A percentile compares a stretch with the other conserved stretches of the same genome.
Evolutionary conservation across 2,113 vertebrate species (phyloP).

Genomic region (Hoplias malabaricus): DNA sequence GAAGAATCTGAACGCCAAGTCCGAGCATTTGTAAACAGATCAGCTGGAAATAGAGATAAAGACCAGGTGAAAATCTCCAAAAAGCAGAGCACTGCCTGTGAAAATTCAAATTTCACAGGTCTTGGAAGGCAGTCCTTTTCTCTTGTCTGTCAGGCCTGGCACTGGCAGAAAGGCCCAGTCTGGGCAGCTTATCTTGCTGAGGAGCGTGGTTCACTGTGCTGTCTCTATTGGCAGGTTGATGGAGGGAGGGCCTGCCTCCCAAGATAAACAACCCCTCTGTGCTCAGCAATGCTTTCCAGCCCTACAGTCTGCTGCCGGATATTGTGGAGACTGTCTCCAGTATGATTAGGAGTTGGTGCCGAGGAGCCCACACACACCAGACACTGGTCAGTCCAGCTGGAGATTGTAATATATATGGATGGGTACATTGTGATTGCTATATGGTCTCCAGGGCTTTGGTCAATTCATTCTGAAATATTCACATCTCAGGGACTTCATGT

Average conservation of each 20-base stretch:
- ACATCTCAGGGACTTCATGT: neutral
- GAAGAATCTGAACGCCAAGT: neutral
- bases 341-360: conserved; percentile 52
- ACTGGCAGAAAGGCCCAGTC: conserved; percentile 51
- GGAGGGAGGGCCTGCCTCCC: conserved; percentile 61
- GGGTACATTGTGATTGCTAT: conserved; percentile 6
- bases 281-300: conserved; percentile 54
- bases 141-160: conserved; percentile 53
- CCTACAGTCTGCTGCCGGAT: conserved; percentile 55
- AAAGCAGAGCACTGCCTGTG: neutral
- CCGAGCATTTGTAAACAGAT: neutral
- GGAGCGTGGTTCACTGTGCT: conserved; percentile 46
- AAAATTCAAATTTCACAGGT: neutral
- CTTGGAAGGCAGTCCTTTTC: conserved; percentile 22
- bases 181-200: conserved; percentile 63
- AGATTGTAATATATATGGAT: conserved; percentile 14
- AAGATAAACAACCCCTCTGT: conserved; percentile 67
- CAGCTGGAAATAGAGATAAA: conserved; percentile 27
- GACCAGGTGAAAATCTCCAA: conserved; percentile 25
- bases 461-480: conserved; percentile 26
- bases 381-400: neutral
- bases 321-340: conserved; percentile 49
- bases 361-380: neutral
- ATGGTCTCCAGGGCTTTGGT: neutral
- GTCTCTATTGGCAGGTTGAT: conserved; percentile 62